Evolutionary conservation across 2,797 vertebrate species (phyloP).

Genomic region (Falco peregrinus): DNA sequence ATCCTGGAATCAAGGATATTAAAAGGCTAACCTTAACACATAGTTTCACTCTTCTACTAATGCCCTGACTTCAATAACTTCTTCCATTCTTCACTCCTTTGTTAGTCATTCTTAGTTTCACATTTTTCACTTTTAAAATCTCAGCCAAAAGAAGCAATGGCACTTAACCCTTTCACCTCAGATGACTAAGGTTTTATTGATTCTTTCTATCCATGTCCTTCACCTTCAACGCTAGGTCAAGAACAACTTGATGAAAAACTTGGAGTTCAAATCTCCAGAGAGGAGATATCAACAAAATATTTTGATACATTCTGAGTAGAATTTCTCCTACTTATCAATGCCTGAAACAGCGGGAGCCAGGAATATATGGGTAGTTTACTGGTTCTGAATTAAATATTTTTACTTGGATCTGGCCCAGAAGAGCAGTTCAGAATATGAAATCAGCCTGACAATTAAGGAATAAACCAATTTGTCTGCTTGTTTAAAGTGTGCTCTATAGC

Average conservation of each 20-base stretch:
- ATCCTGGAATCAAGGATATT: not conserved
- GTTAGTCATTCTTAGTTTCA: not conserved
- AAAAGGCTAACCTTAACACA: not conserved
- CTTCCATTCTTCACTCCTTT: not conserved
- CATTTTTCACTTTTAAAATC: not conserved
- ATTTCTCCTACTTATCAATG: not conserved
- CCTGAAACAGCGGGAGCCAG: not conserved
- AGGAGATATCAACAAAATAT: not conserved
- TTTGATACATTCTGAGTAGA: not conserved
- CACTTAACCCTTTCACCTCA: not conserved
- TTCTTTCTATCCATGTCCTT: not conserved
- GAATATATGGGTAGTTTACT: not conserved
- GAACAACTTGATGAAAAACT: not conserved
- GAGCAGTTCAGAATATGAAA: not conserved
- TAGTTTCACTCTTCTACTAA: not conserved
- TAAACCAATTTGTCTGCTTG: not conserved
- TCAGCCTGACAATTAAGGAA: not conserved
- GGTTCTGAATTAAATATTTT: not conserved
- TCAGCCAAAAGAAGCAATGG: not conserved
- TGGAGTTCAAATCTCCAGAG: not conserved
- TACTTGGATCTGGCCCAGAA: not conserved
- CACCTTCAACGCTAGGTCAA: not conserved
- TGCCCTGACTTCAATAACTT: not conserved
- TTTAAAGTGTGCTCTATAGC: not conserved
- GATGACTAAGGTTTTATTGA: not conserved